Base-by-base conservation (phyloP, 2,888 invertebrate genomes). In the Lymantria monacha region DNA sequence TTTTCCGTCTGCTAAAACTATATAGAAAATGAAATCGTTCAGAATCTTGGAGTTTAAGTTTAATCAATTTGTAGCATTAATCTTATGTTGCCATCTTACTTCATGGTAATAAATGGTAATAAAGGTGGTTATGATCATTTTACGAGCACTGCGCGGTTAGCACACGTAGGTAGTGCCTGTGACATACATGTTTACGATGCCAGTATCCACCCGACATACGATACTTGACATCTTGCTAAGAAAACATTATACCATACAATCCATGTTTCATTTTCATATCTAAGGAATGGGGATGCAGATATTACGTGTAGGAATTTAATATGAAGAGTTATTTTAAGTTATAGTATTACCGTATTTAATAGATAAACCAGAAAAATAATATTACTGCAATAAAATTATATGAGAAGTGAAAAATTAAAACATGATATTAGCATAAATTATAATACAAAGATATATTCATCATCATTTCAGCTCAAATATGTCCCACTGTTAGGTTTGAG, bases 151-250 rank as follows among this genome's bases (percentile, higher is more conserved):
- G 52, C 71, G 61, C 63, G 67, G 59, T 65, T 61, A 73, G 63
- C 63, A 74, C 84, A 78, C 77, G 87, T 84, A 83, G 85, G 86
- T 81, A 81, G 76, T 74, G 65, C 49, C 69, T 77, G 70, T 81
- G 82, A 83, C 87, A 81, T 81, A 81, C 83, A 81, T 79, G 81
- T 89, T 90, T 88, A 90, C 75, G 87, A 84, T 76, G 74, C 79
- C 74, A 66, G 74, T 69, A 67, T 75, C 70, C 69, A 69, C 76
- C 73, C 69, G 89, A 87, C 81, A 89, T 73, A 83, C 81, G 88
- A 89, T 89, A 87, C 87, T 81, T 80, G 81, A 81, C 62, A 81
- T 82, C 74, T 72, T 70, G 61, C 76, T 71, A 76, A 83, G 81
- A 79, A 81, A 78, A 79, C 80, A 75, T 75, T 76, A 75, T 73